phyloP scores from a whole-genome alignment of 1,140 invertebrate genomes.

The Trachymyrmex septentrionalis region DNA sequence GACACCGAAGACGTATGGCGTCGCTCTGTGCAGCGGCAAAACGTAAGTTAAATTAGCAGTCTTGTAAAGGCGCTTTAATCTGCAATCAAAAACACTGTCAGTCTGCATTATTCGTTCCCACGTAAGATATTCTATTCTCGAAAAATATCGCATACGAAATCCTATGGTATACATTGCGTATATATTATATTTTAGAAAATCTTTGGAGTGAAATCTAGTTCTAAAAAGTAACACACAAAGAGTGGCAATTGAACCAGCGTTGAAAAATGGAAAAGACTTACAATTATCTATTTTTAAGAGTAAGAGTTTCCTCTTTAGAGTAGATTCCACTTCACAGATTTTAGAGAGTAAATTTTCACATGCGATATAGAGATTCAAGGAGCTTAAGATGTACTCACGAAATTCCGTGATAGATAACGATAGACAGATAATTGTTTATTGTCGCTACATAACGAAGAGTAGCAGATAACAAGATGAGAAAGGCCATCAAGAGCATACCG shows the following conservation, averaged over 20 bases:
- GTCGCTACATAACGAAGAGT: constrained; percentile 88
- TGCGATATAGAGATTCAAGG: too few species aligned
- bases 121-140: not conserved
- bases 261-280: too few species aligned
- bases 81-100: constrained; percentile 78
- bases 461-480: constrained; percentile 87
- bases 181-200: too few species aligned
- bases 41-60: constrained; percentile 89
- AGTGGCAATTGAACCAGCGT: too few species aligned
- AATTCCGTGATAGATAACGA: constrained; percentile 90
- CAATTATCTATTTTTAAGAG: too few species aligned
- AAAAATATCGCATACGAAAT: too few species aligned
- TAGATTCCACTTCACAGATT: too few species aligned
- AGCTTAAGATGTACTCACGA: constrained; percentile 85
- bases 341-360: too few species aligned
- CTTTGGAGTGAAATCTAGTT: too few species aligned
- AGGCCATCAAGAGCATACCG: constrained; percentile 87
- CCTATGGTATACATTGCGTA: too few species aligned
- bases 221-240: too few species aligned
- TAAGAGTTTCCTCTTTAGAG: too few species aligned
- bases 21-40: constrained; percentile 88
- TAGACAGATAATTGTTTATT: constrained; percentile 88
- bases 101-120: not conserved
- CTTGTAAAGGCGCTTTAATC: constrained; percentile 89
- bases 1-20: constrained; percentile 89